Conservation (phyloP, 2,888 invertebrate genomes). For the Diarsia rubi region DNA sequence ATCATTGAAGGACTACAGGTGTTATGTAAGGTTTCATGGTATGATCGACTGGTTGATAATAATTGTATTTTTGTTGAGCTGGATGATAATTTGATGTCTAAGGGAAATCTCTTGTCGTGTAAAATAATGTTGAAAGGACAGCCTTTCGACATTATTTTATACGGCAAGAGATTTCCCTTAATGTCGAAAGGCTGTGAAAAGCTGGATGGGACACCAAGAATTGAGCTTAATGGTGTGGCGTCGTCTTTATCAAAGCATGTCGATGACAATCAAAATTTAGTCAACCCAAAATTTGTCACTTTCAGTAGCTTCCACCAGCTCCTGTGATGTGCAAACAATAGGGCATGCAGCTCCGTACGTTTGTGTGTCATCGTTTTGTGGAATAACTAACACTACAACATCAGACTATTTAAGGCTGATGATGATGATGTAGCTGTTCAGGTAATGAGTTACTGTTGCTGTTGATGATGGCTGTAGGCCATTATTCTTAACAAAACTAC, state of each 20-base stretch:
- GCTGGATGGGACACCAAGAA: background rate
- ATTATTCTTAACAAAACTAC: too few relatives aligned
- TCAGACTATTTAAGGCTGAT: background rate
- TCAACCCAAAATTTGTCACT: background rate
- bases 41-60: background rate
- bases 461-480: background rate
- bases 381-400: background rate
- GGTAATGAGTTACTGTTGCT: background rate
- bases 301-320: background rate
- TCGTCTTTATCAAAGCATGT: background rate
- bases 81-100: background rate
- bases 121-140: too few relatives aligned
- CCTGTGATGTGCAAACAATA: background rate
- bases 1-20: background rate
- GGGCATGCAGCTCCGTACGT: background rate
- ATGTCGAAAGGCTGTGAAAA: background rate
- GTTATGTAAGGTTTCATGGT: background rate
- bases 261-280: background rate
- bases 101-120: background rate
- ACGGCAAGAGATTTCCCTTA: too few relatives aligned
- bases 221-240: background rate
- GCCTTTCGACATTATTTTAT: too few relatives aligned
- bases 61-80: background rate
- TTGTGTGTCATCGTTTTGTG: background rate
- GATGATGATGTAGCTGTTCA: background rate